A percentile compares a stretch with the other conserved stretches of the same genome.
Evolutionary conservation across 2,888 invertebrate genomes (phyloP).

Genomic region (Harmothoe impar): DNA sequence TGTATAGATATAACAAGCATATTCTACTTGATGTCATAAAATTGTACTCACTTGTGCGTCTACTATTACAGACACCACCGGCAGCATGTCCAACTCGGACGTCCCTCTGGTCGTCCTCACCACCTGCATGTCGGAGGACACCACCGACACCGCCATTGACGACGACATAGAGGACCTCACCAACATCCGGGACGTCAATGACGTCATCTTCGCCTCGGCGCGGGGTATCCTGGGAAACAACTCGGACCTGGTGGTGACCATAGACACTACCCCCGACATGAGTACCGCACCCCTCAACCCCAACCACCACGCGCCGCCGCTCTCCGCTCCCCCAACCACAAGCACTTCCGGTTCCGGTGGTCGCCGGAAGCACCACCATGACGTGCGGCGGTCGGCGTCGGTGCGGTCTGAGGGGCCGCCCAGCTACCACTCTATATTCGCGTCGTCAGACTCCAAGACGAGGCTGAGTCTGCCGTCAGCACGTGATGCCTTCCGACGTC

Average conservation of each 20-base stretch:
- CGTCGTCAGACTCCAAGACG: neutral
- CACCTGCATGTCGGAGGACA: neutral
- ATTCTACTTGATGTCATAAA: too few species aligned
- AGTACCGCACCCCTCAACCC: neutral
- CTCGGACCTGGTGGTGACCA: neutral
- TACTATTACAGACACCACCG: neutral
- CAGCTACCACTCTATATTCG: conserved; percentile 43
- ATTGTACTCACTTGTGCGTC: too few species aligned
- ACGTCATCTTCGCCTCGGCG: neutral
- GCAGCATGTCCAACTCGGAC: conserved; percentile 28
- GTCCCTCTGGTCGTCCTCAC: conserved; percentile 39
- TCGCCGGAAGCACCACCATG: neutral
- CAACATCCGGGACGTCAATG: conserved; percentile 11
- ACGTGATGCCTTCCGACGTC: conserved; percentile 19
- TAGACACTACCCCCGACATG: neutral
- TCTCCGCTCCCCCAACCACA: neutral
- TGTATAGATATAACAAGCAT: too few species aligned
- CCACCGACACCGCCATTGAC: neutral
- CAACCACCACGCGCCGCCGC: neutral
- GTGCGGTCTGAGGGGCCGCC: neutral
- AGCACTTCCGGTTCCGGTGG: neutral
- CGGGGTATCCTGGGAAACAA: neutral
- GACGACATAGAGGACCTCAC: neutral
- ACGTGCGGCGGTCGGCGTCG: neutral
- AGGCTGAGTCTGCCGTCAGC: conserved; percentile 27